phyloP scores from a whole-genome alignment of 2,113 vertebrate genomes.

The Phrynosoma blainvillii region DNA sequence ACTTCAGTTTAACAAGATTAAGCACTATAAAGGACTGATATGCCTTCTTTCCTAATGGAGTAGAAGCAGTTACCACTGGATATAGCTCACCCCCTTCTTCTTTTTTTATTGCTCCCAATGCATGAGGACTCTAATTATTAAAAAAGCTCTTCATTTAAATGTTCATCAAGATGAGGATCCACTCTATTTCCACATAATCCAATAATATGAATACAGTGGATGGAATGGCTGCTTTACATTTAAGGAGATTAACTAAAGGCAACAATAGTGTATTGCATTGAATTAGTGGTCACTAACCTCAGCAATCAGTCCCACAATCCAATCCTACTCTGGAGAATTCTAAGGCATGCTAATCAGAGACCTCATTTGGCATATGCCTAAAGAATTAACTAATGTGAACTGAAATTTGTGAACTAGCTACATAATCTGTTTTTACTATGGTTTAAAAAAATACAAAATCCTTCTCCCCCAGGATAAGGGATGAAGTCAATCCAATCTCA shows the following conservation, averaged over 20 bases:
- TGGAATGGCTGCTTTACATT: slow-evolving; percentile 40
- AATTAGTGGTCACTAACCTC: slow-evolving; percentile 31
- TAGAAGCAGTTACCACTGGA: slow-evolving; percentile 22
- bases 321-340: slow-evolving; percentile 4
- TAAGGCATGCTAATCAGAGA: slow-evolving; percentile 25
- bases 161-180: slow-evolving; percentile 48
- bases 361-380: background rate
- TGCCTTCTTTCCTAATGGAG: background rate
- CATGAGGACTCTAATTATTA: slow-evolving; percentile 51
- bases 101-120: slow-evolving; percentile 42
- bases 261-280: slow-evolving; percentile 21
- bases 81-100: slow-evolving; percentile 35
- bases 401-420: slow-evolving; percentile 36
- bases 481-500: background rate
- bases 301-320: slow-evolving; percentile 22
- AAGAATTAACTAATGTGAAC: slow-evolving; percentile 39
- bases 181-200: slow-evolving; percentile 29
- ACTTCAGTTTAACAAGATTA: slow-evolving; percentile 19
- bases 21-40: background rate
- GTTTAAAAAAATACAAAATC: background rate
- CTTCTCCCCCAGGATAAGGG: background rate
- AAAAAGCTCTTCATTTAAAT: slow-evolving; percentile 44
- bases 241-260: slow-evolving; percentile 51
- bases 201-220: slow-evolving; percentile 39
- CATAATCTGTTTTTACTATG: slow-evolving; percentile 42